phyloP scores from a whole-genome alignment of 2,113 vertebrate genomes.

The Neopipo cinnamomea region DNA sequence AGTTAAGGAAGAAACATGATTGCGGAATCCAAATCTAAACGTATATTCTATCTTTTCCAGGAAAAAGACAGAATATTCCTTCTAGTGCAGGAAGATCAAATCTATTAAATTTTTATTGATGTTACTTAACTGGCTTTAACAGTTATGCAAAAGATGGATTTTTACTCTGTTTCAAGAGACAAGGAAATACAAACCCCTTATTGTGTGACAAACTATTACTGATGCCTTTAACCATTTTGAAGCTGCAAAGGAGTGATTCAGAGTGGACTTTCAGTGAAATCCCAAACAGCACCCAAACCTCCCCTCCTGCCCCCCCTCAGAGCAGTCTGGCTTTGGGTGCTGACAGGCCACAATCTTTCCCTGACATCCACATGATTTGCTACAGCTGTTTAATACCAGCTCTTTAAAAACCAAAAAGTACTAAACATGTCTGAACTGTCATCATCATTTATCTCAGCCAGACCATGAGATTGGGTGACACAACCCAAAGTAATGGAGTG shows the following conservation, averaged over 20 bases:
- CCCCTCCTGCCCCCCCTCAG: neutral
- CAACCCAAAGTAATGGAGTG: slow-evolving; percentile 46
- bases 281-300: neutral
- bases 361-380: slow-evolving; percentile 45
- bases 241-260: neutral
- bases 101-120: neutral
- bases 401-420: slow-evolving; percentile 35
- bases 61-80: no score
- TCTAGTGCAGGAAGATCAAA: neutral
- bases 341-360: neutral
- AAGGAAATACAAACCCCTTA: neutral
- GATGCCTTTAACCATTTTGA: neutral
- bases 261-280: neutral
- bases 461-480: slow-evolving; percentile 55
- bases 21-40: neutral
- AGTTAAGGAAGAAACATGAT: neutral
- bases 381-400: slow-evolving; percentile 37
- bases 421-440: neutral
- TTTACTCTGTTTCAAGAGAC: neutral
- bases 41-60: neutral
- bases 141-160: neutral
- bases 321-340: neutral
- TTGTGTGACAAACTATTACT: neutral
- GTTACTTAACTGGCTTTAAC: neutral
- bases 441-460: slow-evolving; percentile 33